These are phyloP conservation scores for Oncopodura yosiiana DNA, from an alignment of 1,140 invertebrate species.

Conservation along the genomic window DNA sequence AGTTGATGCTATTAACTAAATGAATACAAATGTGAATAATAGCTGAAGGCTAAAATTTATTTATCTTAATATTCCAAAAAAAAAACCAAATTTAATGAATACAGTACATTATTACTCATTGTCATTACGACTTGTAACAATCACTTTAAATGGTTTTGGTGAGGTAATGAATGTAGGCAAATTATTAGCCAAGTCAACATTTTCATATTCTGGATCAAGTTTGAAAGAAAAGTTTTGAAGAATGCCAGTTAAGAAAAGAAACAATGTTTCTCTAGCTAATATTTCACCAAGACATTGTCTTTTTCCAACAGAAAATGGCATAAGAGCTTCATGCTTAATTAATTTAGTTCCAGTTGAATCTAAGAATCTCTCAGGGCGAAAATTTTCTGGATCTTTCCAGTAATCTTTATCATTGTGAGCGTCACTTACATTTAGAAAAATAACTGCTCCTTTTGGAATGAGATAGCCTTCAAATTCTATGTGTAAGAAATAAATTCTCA, in stretches of 20 bases:
- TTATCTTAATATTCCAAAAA: not conserved
- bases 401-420: conserved; percentile 60
- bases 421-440: conserved; percentile 66
- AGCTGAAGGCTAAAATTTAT: not conserved
- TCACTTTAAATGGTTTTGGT: conserved; percentile 21
- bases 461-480: conserved; percentile 55
- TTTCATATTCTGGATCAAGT: conserved; percentile 6
- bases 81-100: not conserved
- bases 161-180: conserved; percentile 7
- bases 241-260: conserved; percentile 22
- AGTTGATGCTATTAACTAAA: not conserved
- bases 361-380: conserved; percentile 67
- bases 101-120: not conserved
- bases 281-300: conserved; percentile 23
- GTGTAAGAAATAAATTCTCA: not conserved
- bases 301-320: conserved; percentile 56
- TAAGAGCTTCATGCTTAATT: conserved; percentile 53
- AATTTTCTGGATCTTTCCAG: conserved; percentile 59
- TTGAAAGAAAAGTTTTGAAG: conserved; percentile 25
- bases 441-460: conserved; percentile 72
- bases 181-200: not conserved
- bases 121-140: conserved; percentile 8
- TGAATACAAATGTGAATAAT: not conserved
- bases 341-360: conserved; percentile 50
- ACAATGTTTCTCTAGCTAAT: conserved; percentile 26